phyloP scores from a whole-genome alignment of 2,888 invertebrate genomes.

The Gryllus longicercus region DNA sequence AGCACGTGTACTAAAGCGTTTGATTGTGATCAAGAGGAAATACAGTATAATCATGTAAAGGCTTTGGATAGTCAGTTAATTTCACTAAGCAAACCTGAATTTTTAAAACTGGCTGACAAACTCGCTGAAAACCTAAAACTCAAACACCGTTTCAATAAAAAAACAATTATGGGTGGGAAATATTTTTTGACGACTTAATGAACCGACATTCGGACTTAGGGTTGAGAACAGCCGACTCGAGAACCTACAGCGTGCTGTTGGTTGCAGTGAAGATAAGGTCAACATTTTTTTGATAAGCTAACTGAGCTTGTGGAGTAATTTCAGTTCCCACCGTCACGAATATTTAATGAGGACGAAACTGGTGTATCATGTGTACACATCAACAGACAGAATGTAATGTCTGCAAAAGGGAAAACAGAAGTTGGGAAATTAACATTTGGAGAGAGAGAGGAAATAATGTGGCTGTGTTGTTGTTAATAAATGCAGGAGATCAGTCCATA shows the following conservation, averaged over 20 bases:
- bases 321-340: too few relatives aligned
- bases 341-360: too few relatives aligned
- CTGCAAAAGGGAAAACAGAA: not conserved
- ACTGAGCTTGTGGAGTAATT: too few relatives aligned
- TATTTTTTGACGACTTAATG: constrained; percentile 20
- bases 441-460: constrained; percentile 26
- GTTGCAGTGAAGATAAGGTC: too few relatives aligned
- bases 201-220: constrained; percentile 22
- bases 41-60: not conserved
- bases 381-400: too few relatives aligned
- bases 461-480: constrained; percentile 21
- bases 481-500: constrained; percentile 22
- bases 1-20: not conserved
- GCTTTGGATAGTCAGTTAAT: constrained; percentile 20
- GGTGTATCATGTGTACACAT: too few relatives aligned
- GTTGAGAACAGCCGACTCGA: constrained; percentile 18
- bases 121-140: constrained; percentile 32
- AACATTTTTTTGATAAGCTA: too few relatives aligned
- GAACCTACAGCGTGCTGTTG: not conserved
- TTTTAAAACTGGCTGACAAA: constrained; percentile 32
- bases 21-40: not conserved
- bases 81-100: constrained; percentile 32
- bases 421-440: constrained; percentile 31
- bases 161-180: not conserved
- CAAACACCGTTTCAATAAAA: constrained; percentile 28